A percentile compares a stretch with the other conserved stretches of the same genome.
Conservation (phyloP, 23 tunicate species). For the Phallusia fumigata region DNA sequence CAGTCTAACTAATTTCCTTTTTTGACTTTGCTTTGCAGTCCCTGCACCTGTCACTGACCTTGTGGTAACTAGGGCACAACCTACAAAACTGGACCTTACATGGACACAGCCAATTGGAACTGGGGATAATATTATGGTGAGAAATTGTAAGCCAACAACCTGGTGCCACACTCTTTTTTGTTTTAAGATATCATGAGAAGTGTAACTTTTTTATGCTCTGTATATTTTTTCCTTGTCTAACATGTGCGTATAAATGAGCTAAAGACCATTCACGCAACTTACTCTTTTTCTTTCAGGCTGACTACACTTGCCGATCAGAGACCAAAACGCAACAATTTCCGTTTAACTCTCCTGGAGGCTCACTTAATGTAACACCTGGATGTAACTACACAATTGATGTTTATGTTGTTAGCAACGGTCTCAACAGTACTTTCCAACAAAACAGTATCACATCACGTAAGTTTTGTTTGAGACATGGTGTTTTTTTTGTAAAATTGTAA, state of each 20-base stretch:
- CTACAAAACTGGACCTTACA: background rate
- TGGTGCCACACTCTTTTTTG: background rate
- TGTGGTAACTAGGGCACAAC: background rate
- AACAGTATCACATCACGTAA: background rate
- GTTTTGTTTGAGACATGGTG: background rate
- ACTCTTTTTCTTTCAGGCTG: background rate
- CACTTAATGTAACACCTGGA: constrained; percentile 18
- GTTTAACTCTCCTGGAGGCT: no score
- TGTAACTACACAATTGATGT: constrained; percentile 25
- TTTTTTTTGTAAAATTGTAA: no score
- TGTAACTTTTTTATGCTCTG: background rate
- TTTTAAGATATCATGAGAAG: no score
- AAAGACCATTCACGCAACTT: background rate
- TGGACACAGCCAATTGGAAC: background rate
- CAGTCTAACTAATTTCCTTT: background rate
- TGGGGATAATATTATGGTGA: background rate
- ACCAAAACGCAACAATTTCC: background rate
- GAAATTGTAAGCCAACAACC: no score
- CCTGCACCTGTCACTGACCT: background rate
- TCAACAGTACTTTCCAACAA: background rate
- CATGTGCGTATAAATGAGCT: no score
- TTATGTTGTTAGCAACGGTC: background rate
- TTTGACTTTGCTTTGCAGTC: no score
- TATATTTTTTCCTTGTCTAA: no score
- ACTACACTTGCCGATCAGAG: background rate